A percentile compares a stretch with the other conserved stretches of the same genome.
Evolutionary conservation across 2,888 invertebrate genomes (phyloP).

Genomic region (Melieria omissa): DNA sequence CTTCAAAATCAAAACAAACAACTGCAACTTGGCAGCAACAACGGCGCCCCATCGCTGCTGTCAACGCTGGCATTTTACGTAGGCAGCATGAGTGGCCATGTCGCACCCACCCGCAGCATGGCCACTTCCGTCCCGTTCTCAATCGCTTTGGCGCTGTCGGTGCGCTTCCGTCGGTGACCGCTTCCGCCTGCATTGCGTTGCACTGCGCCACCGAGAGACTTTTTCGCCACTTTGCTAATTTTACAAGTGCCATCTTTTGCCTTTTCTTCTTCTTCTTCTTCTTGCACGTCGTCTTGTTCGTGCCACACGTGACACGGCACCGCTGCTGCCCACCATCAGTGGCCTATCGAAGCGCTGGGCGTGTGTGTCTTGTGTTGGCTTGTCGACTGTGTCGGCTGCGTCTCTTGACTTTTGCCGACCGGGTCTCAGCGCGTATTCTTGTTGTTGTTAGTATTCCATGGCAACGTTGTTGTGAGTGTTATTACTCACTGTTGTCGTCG

Average conservation of each 20-base stretch:
- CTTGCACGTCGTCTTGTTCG: not conserved
- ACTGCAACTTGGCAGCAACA: not conserved
- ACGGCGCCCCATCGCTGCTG: not conserved
- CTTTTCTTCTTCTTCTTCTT: not conserved
- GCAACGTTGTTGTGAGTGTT: too few species aligned
- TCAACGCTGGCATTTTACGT: not conserved
- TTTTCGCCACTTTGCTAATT: not conserved
- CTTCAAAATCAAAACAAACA: not conserved
- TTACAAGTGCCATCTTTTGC: not conserved
- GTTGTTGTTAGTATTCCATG: too few species aligned
- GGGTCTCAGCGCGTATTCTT: too few species aligned
- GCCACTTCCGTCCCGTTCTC: not conserved
- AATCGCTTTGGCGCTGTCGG: not conserved
- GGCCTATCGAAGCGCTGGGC: not conserved
- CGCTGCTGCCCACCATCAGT: not conserved
- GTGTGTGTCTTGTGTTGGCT: too few species aligned
- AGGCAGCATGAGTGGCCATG: not conserved
- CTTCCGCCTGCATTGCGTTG: not conserved
- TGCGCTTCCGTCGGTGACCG: not conserved
- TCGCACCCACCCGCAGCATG: not conserved
- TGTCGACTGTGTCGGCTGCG: too few species aligned
- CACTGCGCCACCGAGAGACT: not conserved
- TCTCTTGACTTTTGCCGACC: too few species aligned
- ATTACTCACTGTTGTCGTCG: too few species aligned
- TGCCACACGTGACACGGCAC: constrained; percentile 21